Evolutionary conservation across 1,140 invertebrate genomes (phyloP).

Genomic region (Ooceraea biroi): DNA sequence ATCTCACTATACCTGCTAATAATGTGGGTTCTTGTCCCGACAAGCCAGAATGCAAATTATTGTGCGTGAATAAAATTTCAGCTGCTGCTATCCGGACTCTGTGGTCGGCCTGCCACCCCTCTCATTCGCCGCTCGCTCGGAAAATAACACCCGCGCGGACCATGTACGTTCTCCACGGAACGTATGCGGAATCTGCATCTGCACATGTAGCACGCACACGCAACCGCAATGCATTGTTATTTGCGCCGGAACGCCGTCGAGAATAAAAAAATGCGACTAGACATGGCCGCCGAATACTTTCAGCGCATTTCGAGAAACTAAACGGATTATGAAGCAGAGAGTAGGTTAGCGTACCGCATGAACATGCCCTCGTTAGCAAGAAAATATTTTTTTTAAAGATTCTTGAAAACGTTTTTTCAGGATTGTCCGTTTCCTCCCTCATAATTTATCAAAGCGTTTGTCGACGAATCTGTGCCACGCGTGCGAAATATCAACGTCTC

Average conservation of each 20-base stretch:
- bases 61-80: conserved; percentile 79
- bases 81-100: conserved; percentile 71
- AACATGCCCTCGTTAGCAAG: not conserved
- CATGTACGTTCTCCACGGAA: conserved; percentile 25
- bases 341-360: not conserved
- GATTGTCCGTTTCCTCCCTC: too few relatives aligned
- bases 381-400: not conserved
- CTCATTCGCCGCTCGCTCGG: conserved; percentile 16
- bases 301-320: not conserved
- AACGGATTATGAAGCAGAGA: not conserved
- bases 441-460: too few relatives aligned
- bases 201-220: not conserved
- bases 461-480: too few relatives aligned
- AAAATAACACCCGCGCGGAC: conserved; percentile 58
- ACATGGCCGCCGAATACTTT: not conserved
- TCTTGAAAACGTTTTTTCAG: too few relatives aligned
- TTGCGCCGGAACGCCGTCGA: conserved; percentile 5
- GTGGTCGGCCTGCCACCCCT: conserved; percentile 30
- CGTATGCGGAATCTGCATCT: conserved; percentile 32
- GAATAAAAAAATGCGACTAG: conserved; percentile 19
- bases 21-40: conserved; percentile 81
- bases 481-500: too few relatives aligned
- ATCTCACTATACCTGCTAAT: conserved; percentile 78
- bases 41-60: conserved; percentile 84
- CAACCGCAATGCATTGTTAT: conserved; percentile 27